Evolutionary conservation across 2,113 vertebrate species (phyloP).

Genomic region (Calcarius ornatus): DNA sequence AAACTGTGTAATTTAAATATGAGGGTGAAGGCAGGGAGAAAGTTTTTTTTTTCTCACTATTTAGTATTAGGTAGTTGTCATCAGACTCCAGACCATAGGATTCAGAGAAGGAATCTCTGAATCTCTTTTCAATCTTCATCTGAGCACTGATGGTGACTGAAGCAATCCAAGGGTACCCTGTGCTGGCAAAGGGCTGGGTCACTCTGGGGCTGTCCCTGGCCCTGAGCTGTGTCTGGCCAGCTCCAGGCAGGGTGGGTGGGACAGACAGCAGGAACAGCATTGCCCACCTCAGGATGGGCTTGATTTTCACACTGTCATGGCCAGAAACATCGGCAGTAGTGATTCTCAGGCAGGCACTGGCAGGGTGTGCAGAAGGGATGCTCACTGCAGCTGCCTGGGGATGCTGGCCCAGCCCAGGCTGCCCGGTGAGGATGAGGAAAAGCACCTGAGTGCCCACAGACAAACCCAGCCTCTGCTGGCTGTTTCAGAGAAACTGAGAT

Average conservation of each 20-base stretch:
- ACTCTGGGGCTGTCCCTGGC: not conserved
- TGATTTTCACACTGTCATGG: not conserved
- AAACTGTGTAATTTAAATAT: not conserved
- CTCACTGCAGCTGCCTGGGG: not conserved
- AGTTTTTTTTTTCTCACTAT: not conserved
- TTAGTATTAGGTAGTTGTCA: not conserved
- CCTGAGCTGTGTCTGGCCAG: not conserved
- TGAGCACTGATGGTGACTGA: fast-evolving
- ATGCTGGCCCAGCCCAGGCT: not conserved
- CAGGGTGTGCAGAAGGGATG: not conserved
- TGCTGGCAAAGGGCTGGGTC: fast-evolving
- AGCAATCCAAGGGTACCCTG: fast-evolving
- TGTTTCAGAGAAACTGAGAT: not conserved
- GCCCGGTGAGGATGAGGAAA: not conserved
- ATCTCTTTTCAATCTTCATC: not conserved
- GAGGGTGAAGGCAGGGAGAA: not conserved
- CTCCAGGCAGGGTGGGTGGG: fast-evolving
- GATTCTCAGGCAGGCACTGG: not conserved
- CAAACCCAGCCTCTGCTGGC: not conserved
- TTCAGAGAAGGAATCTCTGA: not conserved
- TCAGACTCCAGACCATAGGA: not conserved
- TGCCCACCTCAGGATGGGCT: not conserved
- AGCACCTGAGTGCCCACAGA: not conserved
- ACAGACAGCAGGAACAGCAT: not conserved
- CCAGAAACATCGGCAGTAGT: fast-evolving